Conservation (phyloP, 2,113 vertebrate species). For the Neodon shergylaensis region DNA sequence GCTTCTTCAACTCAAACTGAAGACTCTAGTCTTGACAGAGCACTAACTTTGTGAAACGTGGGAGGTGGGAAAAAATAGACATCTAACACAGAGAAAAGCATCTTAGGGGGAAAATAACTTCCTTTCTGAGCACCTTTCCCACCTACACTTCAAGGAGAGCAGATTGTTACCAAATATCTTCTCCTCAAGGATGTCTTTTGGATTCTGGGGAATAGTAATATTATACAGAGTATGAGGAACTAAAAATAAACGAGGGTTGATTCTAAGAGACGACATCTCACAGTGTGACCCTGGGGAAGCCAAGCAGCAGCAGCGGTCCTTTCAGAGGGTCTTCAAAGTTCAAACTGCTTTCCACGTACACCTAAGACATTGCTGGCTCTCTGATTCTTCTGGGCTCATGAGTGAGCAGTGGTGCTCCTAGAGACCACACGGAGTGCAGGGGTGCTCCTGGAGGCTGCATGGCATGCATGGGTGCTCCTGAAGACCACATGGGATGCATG, state of each 20-base stretch:
- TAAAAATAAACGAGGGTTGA: not conserved
- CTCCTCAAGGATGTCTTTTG: constrained; percentile 43
- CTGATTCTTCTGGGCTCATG: not conserved
- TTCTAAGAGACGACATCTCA: not conserved
- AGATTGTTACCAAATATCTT: constrained; percentile 65
- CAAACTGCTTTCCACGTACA: not conserved
- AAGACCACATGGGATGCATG: no score
- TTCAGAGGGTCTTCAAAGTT: not conserved
- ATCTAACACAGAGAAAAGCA: constrained; percentile 56
- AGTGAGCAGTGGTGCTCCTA: not conserved
- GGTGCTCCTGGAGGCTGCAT: no score
- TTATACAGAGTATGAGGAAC: not conserved
- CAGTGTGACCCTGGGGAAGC: not conserved
- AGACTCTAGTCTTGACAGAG: constrained; percentile 60
- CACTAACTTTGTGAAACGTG: constrained; percentile 62
- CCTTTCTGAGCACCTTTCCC: constrained; percentile 66
- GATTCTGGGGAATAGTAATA: constrained; percentile 28
- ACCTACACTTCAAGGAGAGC: constrained; percentile 63
- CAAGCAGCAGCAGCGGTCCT: not conserved
- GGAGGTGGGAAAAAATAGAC: constrained; percentile 78
- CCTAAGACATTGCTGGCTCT: not conserved
- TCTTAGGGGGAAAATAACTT: constrained; percentile 5
- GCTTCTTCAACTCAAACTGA: constrained; percentile 44
- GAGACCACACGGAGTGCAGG: rapidly evolving
- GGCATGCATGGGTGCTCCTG: no score